phyloP scores from a whole-genome alignment of 2,888 invertebrate genomes.

The Nemapogon koenigi region DNA sequence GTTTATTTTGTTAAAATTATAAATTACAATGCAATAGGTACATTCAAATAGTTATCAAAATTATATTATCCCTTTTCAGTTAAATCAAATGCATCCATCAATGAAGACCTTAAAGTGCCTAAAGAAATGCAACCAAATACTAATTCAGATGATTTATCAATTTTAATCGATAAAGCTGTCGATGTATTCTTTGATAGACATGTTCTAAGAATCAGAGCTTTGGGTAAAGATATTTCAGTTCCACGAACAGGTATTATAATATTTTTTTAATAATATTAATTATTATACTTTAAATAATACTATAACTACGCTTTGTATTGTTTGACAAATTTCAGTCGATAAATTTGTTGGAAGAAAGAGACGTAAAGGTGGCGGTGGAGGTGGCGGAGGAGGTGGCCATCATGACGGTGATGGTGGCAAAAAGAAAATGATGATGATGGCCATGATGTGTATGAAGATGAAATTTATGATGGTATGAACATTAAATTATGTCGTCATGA shows the following conservation, averaged over 20 bases:
- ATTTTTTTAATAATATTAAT: not conserved
- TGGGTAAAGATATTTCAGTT: slow-evolving; percentile 36
- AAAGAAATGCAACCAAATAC: slow-evolving; percentile 18
- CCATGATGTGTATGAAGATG: slow-evolving; percentile 68
- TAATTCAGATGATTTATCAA: slow-evolving; percentile 33
- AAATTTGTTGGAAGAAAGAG: slow-evolving; percentile 51
- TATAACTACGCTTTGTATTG: not conserved
- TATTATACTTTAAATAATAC: not conserved
- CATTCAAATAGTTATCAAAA: not conserved
- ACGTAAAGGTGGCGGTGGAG: slow-evolving; percentile 42
- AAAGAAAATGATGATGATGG: slow-evolving; percentile 71
- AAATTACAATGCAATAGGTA: not conserved
- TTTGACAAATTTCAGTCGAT: slow-evolving; percentile 28
- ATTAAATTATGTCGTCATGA: too few relatives aligned
- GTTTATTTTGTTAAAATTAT: too few relatives aligned
- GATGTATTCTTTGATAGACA: slow-evolving; percentile 66
- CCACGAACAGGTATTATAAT: slow-evolving; percentile 33
- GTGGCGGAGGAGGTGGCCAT: slow-evolving; percentile 33
- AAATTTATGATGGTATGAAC: slow-evolving; percentile 62
- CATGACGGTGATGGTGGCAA: slow-evolving; percentile 47
- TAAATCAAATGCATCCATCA: slow-evolving; percentile 27
- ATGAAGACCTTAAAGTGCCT: slow-evolving; percentile 13
- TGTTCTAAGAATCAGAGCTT: slow-evolving; percentile 44
- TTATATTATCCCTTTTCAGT: slow-evolving; percentile 23
- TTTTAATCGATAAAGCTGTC: slow-evolving; percentile 56